Percentiles rank a stretch among this genome's conserved stretches.
phyloP scores from a whole-genome alignment of 2,888 invertebrate genomes.

The Dolomedes plantarius region DNA sequence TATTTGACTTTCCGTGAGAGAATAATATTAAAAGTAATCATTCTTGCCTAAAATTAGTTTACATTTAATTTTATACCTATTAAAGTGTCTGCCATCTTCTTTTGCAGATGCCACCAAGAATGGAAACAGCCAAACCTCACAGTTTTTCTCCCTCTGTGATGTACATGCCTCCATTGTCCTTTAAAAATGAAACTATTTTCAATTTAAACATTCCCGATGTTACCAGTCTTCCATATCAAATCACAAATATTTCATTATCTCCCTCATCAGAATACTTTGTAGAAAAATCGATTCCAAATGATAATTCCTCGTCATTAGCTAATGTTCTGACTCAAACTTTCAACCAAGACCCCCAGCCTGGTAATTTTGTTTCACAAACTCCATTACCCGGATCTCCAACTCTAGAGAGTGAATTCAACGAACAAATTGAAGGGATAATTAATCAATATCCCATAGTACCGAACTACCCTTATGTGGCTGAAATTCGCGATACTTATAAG shows the following conservation, averaged over 20 bases:
- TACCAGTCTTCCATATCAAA: no score
- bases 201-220: no score
- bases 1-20: no score
- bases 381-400: neutral
- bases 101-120: no score
- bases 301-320: neutral
- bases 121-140: no score
- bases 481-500: slow-evolving; percentile 34
- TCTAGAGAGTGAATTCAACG: neutral
- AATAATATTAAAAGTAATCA: no score
- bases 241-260: no score
- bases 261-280: no score
- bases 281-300: no score
- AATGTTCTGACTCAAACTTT: neutral
- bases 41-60: no score
- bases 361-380: neutral
- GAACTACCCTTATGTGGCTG: slow-evolving; percentile 33
- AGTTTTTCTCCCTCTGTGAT: neutral
- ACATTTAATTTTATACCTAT: no score
- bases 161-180: slow-evolving; percentile 29
- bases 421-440: neutral
- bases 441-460: neutral
- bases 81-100: no score
- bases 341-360: neutral
- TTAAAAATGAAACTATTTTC: slow-evolving; percentile 37